Percentiles rank a stretch among this genome's conserved stretches.
Conservation (phyloP, 2,797 vertebrate species). For the Astyanax mexicanus region DNA sequence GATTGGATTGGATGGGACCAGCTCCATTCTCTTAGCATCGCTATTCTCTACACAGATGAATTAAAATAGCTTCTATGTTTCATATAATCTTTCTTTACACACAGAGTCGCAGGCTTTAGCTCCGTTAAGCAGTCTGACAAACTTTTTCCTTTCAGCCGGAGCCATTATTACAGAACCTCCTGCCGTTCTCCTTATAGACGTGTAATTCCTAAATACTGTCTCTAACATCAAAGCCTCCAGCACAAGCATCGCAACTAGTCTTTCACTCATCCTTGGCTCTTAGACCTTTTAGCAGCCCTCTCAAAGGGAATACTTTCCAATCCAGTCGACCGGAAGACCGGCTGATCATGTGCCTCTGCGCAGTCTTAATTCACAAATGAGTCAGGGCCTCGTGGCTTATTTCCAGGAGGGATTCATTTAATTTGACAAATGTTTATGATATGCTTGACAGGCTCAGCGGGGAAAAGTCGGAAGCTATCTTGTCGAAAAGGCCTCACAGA, state of each 20-base stretch:
- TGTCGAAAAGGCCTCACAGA: constrained; percentile 5
- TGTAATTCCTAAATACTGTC: constrained; percentile 11
- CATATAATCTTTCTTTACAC: neutral
- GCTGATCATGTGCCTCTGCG: constrained; percentile 19
- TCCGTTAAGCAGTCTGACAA: neutral
- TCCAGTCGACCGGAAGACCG: neutral
- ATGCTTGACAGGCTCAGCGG: constrained; percentile 31
- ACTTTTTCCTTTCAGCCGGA: neutral
- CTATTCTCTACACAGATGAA: neutral
- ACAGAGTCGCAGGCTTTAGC: neutral
- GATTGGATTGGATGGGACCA: too few species aligned
- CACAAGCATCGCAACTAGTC: constrained; percentile 27
- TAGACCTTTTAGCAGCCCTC: constrained; percentile 38
- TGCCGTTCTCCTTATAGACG: neutral
- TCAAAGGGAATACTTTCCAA: constrained; percentile 43
- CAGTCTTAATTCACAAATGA: constrained; percentile 42
- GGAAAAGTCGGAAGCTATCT: constrained; percentile 39
- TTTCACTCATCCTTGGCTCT: constrained; percentile 45
- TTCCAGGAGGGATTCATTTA: constrained; percentile 49
- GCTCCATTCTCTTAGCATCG: neutral
- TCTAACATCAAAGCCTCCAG: constrained; percentile 49
- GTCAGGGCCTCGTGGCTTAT: constrained; percentile 33
- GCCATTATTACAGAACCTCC: neutral
- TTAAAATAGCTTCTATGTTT: constrained; percentile 7
- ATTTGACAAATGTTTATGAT: constrained; percentile 55